phyloP scores from a whole-genome alignment of 2,888 invertebrate genomes.

The Hyles lineata region DNA sequence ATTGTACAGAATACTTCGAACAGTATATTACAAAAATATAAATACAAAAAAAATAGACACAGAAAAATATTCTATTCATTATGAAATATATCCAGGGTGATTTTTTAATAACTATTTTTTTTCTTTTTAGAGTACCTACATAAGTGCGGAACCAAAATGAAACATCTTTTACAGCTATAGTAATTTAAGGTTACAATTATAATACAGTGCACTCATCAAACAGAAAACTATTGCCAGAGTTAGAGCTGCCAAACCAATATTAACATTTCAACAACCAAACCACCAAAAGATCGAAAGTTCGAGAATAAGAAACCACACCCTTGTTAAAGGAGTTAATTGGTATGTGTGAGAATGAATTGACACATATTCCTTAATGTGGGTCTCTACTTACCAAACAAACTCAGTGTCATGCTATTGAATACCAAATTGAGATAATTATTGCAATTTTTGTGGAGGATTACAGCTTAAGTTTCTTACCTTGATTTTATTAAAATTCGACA shows the following conservation, averaged over 20 bases:
- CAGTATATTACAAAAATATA: too few relatives aligned
- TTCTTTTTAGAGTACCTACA: background rate
- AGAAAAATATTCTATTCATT: too few relatives aligned
- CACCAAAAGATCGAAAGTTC: constrained; percentile 32
- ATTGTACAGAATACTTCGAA: too few relatives aligned
- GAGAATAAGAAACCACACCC: constrained; percentile 38
- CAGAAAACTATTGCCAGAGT: constrained; percentile 12
- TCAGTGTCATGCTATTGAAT: background rate
- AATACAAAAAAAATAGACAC: too few relatives aligned
- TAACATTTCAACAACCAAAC: constrained; percentile 30
- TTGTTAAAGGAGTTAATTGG: constrained; percentile 42
- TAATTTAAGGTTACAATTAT: background rate
- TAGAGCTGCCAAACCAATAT: constrained; percentile 16
- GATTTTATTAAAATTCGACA: too few relatives aligned
- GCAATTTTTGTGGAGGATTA: too few relatives aligned
- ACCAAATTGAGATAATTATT: background rate
- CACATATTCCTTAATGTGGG: background rate
- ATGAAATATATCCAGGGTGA: too few relatives aligned
- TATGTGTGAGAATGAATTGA: background rate
- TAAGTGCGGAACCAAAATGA: too few relatives aligned
- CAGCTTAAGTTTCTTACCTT: too few relatives aligned
- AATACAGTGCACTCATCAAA: constrained; percentile 15
- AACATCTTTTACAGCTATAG: background rate
- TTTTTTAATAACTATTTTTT: too few relatives aligned
- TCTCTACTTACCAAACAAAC: constrained; percentile 7